Conservation (phyloP, 2,797 vertebrate genomes). For the Limosa lapponica region DNA sequence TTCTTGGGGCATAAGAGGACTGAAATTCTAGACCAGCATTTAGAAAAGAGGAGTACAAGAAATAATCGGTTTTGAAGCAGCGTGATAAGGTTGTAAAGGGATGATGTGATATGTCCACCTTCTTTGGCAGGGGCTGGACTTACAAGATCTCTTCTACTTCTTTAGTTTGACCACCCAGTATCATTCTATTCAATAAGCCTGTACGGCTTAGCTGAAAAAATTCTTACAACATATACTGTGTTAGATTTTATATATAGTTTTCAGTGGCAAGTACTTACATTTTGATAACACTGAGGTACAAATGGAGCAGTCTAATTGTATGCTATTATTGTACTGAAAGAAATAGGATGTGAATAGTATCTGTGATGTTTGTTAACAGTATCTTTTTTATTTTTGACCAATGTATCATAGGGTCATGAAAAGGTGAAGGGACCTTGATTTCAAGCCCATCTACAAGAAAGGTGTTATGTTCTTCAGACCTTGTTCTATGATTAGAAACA, state of each 20-base stretch:
- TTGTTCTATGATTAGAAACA: not conserved
- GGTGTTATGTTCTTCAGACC: not conserved
- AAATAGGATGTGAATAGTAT: not conserved
- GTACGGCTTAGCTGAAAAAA: not conserved
- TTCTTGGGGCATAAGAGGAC: not conserved
- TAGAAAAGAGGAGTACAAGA: not conserved
- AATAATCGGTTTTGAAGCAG: not conserved
- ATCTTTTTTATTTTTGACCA: not conserved
- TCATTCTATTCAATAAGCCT: not conserved
- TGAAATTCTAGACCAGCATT: not conserved
- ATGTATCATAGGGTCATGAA: not conserved
- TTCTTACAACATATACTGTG: rapidly evolving
- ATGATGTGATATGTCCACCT: not conserved
- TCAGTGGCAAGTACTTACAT: not conserved
- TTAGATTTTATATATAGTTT: not conserved
- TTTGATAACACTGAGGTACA: not conserved
- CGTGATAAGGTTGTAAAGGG: not conserved
- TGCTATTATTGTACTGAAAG: not conserved
- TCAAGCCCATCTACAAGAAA: not conserved
- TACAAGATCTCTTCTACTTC: not conserved
- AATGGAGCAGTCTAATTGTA: not conserved
- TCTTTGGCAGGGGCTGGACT: not conserved
- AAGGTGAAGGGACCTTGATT: slow-evolving; percentile 17
- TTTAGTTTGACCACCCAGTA: not conserved
- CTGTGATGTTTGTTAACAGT: not conserved